phyloP scores from a whole-genome alignment of 2,797 vertebrate genomes.

The Anniella stebbinsi region DNA sequence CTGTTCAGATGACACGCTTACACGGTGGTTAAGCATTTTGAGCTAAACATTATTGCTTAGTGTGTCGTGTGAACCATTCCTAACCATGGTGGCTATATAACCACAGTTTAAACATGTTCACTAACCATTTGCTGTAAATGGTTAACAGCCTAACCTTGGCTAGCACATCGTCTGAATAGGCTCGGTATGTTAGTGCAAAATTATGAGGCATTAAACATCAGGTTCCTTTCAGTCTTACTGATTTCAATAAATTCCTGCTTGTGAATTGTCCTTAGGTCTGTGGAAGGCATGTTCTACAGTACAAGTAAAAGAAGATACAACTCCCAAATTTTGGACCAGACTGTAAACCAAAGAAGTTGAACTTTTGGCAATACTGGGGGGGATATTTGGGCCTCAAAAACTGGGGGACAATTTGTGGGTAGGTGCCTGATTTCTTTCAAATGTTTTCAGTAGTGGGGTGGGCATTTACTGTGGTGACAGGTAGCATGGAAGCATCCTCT shows the following conservation, averaged over 20 bases:
- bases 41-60: no score
- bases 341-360: neutral
- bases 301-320: neutral
- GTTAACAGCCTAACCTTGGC: no score
- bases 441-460: neutral
- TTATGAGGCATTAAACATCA: neutral
- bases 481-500: conserved; percentile 14
- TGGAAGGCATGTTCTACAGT: conserved; percentile 3
- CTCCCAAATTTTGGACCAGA: neutral
- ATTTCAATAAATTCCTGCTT: neutral
- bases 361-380: neutral
- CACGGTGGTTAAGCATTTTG: no score
- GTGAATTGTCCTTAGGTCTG: neutral
- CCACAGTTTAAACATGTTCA: no score
- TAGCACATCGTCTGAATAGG: neutral
- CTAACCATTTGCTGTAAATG: no score
- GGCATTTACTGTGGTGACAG: neutral
- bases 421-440: neutral
- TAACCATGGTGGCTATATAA: no score
- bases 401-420: no score
- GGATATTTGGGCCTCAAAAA: neutral
- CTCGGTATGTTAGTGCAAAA: neutral
- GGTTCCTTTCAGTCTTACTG: neutral
- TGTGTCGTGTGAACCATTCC: no score
- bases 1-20: no score